A percentile compares a stretch with the other conserved stretches of the same genome.
These are phyloP conservation scores for Yponomeuta cagnagella DNA, from an alignment of 2,888 invertebrate genomes.

Conservation along the genomic window DNA sequence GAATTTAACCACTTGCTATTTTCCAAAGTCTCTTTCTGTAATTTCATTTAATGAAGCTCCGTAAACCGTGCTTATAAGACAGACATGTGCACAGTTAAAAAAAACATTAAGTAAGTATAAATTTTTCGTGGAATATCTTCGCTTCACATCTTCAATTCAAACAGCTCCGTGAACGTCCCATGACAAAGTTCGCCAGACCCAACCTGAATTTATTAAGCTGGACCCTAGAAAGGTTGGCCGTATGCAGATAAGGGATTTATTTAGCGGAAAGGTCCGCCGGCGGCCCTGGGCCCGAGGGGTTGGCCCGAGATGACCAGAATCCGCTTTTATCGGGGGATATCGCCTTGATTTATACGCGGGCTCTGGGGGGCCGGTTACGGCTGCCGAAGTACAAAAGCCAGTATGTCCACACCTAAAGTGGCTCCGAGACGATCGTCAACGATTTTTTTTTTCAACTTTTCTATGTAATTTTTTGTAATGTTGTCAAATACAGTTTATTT, in stretches of 20 bases:
- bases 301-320: slow-evolving; percentile 66
- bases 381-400: slow-evolving; percentile 16
- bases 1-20: no score
- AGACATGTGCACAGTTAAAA: no score
- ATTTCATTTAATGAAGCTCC: no score
- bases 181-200: slow-evolving; percentile 64
- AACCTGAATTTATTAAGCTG: slow-evolving; percentile 76
- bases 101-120: no score
- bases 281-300: slow-evolving; percentile 32
- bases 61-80: no score
- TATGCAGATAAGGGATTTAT: slow-evolving; percentile 77
- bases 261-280: slow-evolving; percentile 75
- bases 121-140: no score
- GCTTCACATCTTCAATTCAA: slow-evolving; percentile 17
- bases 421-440: no score
- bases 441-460: no score
- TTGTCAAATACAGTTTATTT: no score
- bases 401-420: no score
- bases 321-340: slow-evolving; percentile 32
- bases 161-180: slow-evolving; percentile 43
- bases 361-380: slow-evolving; percentile 39
- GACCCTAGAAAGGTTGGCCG: slow-evolving; percentile 76
- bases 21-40: no score
- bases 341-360: slow-evolving; percentile 63
- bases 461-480: no score